A percentile compares a stretch with the other conserved stretches of the same genome.
Conservation (phyloP, 37 sponge, comb jelly and placozoan species). For the Mnemiopsis leidyi region DNA sequence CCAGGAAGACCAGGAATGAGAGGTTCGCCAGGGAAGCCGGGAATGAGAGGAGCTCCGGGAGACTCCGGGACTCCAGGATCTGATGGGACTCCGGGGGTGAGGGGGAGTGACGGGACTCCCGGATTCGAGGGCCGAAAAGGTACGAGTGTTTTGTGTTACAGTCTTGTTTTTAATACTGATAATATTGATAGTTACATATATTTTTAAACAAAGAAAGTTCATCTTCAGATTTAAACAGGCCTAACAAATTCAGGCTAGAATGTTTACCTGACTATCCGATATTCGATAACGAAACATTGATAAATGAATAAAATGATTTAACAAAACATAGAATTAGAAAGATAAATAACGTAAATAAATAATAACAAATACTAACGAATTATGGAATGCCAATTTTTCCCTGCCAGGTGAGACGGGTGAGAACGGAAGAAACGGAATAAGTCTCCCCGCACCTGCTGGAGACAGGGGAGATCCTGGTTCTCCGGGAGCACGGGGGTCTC, state of each 20-base stretch:
- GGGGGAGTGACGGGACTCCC: background rate
- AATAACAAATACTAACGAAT: too few relatives aligned
- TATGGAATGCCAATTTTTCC: background rate
- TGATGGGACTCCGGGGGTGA: background rate
- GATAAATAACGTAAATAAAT: too few relatives aligned
- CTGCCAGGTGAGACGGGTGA: background rate
- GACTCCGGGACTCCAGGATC: background rate
- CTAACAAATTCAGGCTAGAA: too few relatives aligned
- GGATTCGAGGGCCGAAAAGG: background rate
- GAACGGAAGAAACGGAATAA: background rate
- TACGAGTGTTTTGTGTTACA: too few relatives aligned
- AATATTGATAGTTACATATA: too few relatives aligned
- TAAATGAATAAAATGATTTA: too few relatives aligned
- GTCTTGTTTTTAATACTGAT: too few relatives aligned
- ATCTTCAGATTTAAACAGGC: too few relatives aligned
- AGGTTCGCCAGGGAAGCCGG: background rate
- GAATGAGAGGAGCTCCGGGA: background rate
- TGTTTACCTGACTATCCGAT: too few relatives aligned
- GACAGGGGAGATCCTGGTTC: constrained; percentile 7
- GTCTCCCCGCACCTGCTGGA: background rate
- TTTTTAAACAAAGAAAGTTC: too few relatives aligned
- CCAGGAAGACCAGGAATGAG: constrained; percentile 6
- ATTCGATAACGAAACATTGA: background rate
- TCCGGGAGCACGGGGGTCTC: background rate
- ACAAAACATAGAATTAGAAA: too few relatives aligned